Percentiles rank a stretch among this genome's conserved stretches.
Evolutionary conservation across 2,797 vertebrate genomes (phyloP).

Genomic region (Gymnodraco acuticeps): DNA sequence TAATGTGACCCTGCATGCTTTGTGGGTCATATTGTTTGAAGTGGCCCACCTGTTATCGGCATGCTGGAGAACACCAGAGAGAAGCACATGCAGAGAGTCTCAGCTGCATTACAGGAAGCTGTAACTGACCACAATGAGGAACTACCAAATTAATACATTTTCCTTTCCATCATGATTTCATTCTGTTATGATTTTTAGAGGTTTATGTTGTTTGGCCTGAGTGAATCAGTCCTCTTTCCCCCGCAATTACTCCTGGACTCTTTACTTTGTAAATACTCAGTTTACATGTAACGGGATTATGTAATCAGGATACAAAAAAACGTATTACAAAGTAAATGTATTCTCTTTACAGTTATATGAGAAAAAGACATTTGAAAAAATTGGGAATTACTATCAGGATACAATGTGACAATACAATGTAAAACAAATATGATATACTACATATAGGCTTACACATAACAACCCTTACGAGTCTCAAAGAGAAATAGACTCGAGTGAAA

Average conservation of each 20-base stretch:
- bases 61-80: conserved; percentile 23
- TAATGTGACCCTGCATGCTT: conserved; percentile 58
- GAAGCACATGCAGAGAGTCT: conserved; percentile 13
- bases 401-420: no score
- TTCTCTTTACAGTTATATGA: no score
- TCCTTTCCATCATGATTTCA: neutral
- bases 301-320: no score
- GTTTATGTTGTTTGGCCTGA: neutral
- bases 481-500: no score
- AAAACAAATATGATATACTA: no score
- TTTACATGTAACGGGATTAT: no score
- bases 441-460: no score
- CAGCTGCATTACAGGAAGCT: neutral
- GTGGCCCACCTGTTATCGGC: conserved; percentile 66
- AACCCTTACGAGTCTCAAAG: no score
- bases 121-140: neutral
- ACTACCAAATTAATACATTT: neutral
- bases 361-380: no score
- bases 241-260: neutral
- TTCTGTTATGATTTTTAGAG: neutral
- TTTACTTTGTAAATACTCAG: neutral
- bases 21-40: conserved; percentile 62
- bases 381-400: no score
- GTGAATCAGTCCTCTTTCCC: neutral
- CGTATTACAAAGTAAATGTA: no score